Percentiles rank a stretch among this genome's conserved stretches.
These are phyloP conservation scores for Metaphire vulgaris DNA, from an alignment of 1,140 invertebrate genomes.

Conservation along the genomic window DNA sequence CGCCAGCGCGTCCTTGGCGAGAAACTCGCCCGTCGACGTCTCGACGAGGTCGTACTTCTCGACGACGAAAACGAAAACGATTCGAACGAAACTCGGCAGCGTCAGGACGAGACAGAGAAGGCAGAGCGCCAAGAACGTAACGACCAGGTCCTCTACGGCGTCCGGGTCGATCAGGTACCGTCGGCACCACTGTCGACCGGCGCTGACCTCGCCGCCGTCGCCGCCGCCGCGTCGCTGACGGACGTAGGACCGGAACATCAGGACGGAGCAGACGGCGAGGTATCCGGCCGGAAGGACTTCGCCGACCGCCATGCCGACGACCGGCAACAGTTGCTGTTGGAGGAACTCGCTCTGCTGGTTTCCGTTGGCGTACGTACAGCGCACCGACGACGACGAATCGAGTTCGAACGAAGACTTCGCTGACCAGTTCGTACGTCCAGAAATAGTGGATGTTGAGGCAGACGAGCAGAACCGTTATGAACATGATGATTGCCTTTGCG, in stretches of 20 bases:
- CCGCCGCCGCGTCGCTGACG: conserved; percentile 4
- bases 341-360: conserved; percentile 35
- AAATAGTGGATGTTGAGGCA: conserved; percentile 50
- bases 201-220: conserved; percentile 13
- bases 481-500: conserved; percentile 40
- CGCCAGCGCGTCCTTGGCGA: conserved; percentile 20
- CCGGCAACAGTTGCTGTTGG: conserved; percentile 38
- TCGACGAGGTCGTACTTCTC: conserved; percentile 16
- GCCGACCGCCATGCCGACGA: conserved; percentile 35
- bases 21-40: conserved; percentile 14
- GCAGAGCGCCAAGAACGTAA: conserved; percentile 11
- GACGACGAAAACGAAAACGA: conserved; percentile 17
- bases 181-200: conserved; percentile 2
- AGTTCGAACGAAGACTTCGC: conserved; percentile 27
- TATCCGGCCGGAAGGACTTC: conserved; percentile 38
- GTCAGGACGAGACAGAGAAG: conserved; percentile 23
- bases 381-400: conserved; percentile 14
- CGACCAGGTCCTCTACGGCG: conserved; percentile 19
- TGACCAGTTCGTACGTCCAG: conserved; percentile 43
- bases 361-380: conserved; percentile 30
- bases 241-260: conserved; percentile 21
- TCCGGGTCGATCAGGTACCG: conserved; percentile 28
- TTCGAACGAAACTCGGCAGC: conserved; percentile 20
- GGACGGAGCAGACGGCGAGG: conserved; percentile 14
- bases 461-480: conserved; percentile 43